Evolutionary conservation across 2,888 invertebrate genomes (phyloP).

Genomic region (Halocaridina rubra): DNA sequence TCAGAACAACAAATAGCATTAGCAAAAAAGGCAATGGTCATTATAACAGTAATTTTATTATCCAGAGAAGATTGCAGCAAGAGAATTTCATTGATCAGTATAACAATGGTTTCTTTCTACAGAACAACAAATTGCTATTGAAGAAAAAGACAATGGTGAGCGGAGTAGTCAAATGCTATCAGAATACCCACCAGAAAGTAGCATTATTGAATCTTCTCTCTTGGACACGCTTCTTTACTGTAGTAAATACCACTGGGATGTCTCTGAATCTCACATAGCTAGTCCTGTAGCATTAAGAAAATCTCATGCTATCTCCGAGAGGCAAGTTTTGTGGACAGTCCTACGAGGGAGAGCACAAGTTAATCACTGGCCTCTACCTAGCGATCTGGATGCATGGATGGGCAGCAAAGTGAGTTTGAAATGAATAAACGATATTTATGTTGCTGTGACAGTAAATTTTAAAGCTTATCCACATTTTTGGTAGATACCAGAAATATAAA

Average conservation of each 20-base stretch:
- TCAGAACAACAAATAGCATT: slow-evolving; percentile 53
- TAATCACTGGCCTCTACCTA: slow-evolving; percentile 58
- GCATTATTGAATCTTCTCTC: slow-evolving; percentile 34
- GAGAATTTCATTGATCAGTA: no score
- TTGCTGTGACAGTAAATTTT: no score
- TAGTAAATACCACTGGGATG: slow-evolving; percentile 60
- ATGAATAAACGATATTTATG: no score
- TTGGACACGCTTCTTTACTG: slow-evolving; percentile 61
- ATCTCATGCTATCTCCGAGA: slow-evolving; percentile 27
- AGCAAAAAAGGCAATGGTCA: no score
- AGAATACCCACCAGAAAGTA: slow-evolving; percentile 46
- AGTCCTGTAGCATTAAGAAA: slow-evolving; percentile 48
- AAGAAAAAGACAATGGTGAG: slow-evolving; percentile 36
- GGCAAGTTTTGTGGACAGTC: slow-evolving; percentile 57
- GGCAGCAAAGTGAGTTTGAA: slow-evolving; percentile 43
- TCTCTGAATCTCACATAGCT: not conserved
- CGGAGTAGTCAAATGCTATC: slow-evolving; percentile 32
- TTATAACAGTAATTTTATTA: no score
- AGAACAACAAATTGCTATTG: no score
- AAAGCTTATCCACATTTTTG: no score
- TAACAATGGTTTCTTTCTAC: no score
- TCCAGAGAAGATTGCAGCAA: no score
- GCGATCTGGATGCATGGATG: slow-evolving; percentile 53
- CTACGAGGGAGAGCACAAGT: slow-evolving; percentile 57
- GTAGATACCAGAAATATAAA: no score